Percentiles rank a stretch among this genome's conserved stretches.
These are phyloP conservation scores for Cyclura pinguis DNA, from an alignment of 2,797 vertebrate genomes.

Conservation along the genomic window DNA sequence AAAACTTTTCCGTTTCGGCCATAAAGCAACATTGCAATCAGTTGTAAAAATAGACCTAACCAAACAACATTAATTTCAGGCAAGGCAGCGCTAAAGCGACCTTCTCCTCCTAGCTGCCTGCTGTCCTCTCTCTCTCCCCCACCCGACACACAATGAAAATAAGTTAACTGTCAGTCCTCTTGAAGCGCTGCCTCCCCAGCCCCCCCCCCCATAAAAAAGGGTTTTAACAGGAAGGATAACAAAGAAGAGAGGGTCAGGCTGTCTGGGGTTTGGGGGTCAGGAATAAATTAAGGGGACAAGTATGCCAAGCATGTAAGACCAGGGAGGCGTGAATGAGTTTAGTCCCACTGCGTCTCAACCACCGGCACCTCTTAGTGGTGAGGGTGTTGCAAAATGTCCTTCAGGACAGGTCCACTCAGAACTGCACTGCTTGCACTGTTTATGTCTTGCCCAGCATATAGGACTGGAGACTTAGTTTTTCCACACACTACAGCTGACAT, in stretches of 20 bases:
- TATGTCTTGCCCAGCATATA: background rate
- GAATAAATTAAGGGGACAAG: constrained; percentile 13
- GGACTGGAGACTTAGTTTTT: background rate
- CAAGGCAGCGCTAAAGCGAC: background rate
- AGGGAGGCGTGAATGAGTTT: background rate
- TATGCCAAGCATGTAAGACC: background rate
- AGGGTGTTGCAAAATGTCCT: background rate
- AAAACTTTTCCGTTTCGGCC: constrained; percentile 10
- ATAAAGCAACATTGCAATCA: background rate
- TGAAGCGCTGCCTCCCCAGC: background rate
- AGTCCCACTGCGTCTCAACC: background rate
- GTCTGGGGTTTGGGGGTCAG: constrained; percentile 31
- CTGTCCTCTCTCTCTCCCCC: background rate
- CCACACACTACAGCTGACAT: no score
- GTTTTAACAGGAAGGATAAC: constrained; percentile 45
- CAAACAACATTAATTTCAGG: constrained; percentile 33
- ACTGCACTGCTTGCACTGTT: background rate
- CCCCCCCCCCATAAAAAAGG: background rate
- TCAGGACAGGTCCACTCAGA: background rate
- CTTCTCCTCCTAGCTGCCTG: background rate
- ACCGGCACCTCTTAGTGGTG: background rate
- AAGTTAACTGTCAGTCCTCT: constrained; percentile 25
- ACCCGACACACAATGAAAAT: background rate
- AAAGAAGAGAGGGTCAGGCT: constrained; percentile 27
- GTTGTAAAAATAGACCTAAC: constrained; percentile 19